A percentile compares a stretch with the other conserved stretches of the same genome.
Evolutionary conservation across 2,888 invertebrate genomes (phyloP).

Genomic region (Mongoloraphidia duomilia): DNA sequence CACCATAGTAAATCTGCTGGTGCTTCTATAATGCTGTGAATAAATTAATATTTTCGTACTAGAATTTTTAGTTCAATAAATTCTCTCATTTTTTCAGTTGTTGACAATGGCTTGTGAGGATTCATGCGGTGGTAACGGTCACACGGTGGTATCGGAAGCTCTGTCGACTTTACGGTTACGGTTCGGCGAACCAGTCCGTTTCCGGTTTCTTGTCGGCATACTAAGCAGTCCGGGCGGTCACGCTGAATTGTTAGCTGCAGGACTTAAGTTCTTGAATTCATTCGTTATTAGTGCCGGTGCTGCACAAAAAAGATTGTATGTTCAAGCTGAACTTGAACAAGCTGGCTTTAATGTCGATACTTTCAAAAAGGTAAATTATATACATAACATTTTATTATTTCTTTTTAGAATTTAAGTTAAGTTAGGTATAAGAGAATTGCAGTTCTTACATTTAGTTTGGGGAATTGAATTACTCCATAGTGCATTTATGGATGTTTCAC

Average conservation of each 20-base stretch:
- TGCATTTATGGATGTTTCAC: too few relatives aligned
- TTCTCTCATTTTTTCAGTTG: conserved; percentile 38
- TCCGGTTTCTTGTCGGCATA: conserved; percentile 81
- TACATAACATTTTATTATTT: neutral
- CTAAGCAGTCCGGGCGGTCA: conserved; percentile 57
- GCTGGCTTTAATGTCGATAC: conserved; percentile 57
- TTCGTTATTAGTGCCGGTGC: conserved; percentile 62
- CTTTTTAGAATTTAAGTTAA: too few relatives aligned
- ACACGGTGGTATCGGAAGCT: conserved; percentile 78
- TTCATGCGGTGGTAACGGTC: conserved; percentile 46
- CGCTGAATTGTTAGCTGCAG: conserved; percentile 62
- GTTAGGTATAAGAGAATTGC: too few relatives aligned
- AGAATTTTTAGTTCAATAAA: too few relatives aligned
- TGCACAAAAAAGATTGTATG: conserved; percentile 63
- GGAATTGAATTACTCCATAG: too few relatives aligned
- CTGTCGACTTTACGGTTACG: conserved; percentile 74
- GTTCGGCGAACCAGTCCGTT: conserved; percentile 85
- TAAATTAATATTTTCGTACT: too few relatives aligned
- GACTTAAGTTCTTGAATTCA: conserved; percentile 72
- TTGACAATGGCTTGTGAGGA: conserved; percentile 71
- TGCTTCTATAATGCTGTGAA: too few relatives aligned
- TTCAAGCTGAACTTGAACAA: conserved; percentile 73
- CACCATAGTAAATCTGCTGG: too few relatives aligned
- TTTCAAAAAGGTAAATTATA: conserved; percentile 37
- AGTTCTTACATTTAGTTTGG: too few relatives aligned